Percentiles rank a stretch among this genome's conserved stretches.
phyloP scores from a whole-genome alignment of 2,113 vertebrate species.

The Calyptomena viridis region DNA sequence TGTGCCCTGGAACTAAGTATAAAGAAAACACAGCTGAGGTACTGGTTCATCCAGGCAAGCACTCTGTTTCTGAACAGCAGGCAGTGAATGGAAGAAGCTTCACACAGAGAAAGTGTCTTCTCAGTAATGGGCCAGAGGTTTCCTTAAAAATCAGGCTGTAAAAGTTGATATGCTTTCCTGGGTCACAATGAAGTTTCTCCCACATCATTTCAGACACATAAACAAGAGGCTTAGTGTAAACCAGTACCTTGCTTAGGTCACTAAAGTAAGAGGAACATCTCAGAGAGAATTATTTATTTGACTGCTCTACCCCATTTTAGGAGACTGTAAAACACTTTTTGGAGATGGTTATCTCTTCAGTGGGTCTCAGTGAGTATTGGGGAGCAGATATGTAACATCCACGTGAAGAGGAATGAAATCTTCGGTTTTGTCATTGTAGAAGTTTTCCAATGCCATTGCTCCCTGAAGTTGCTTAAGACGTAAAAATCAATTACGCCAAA shows the following conservation, averaged over 20 bases:
- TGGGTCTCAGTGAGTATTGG: background rate
- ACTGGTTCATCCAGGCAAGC: background rate
- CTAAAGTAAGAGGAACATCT: background rate
- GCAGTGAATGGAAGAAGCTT: background rate
- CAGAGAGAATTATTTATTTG: background rate
- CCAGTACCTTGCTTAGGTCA: background rate
- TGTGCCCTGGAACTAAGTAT: background rate
- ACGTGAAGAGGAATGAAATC: background rate
- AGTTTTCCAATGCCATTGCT: background rate
- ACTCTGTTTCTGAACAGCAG: background rate
- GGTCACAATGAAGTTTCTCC: background rate
- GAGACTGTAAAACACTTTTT: background rate
- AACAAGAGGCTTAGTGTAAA: background rate
- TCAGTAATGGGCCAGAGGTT: background rate
- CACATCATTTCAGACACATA: background rate
- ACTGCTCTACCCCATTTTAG: background rate
- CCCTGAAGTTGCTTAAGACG: background rate
- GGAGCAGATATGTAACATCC: background rate
- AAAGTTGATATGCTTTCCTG: background rate
- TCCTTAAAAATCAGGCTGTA: background rate
- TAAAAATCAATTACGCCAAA: background rate
- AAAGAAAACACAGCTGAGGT: background rate
- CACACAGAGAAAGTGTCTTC: background rate
- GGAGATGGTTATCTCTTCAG: background rate
- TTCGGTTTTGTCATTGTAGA: background rate